Percentiles rank a stretch among this genome's conserved stretches.
Conservation (phyloP, 1,140 invertebrate species). For the Zaprionus ghesquierei region DNA sequence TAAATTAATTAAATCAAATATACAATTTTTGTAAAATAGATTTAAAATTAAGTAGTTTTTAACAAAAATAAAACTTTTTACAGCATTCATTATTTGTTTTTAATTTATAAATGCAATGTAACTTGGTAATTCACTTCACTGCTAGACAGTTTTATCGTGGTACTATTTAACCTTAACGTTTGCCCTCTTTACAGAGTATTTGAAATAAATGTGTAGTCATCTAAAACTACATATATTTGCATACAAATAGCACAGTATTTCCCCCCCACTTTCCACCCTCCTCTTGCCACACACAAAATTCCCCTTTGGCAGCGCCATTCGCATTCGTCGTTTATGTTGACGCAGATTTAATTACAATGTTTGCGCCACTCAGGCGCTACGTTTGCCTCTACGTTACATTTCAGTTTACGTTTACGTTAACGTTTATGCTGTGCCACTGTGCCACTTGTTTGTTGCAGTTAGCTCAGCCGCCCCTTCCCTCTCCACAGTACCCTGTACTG, state of each 20-base stretch:
- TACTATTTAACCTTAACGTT: background rate
- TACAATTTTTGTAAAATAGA: too few species aligned
- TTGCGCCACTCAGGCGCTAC: slow-evolving; percentile 50
- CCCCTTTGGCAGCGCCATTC: slow-evolving; percentile 15
- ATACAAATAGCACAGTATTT: background rate
- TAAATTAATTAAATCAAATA: too few species aligned
- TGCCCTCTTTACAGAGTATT: background rate
- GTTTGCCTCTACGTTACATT: slow-evolving; percentile 30
- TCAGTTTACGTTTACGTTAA: slow-evolving; percentile 38
- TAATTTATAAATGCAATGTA: too few species aligned
- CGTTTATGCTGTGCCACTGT: slow-evolving; percentile 31
- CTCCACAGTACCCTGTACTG: background rate
- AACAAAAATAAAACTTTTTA: too few species aligned
- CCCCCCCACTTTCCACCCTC: background rate
- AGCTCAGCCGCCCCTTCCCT: background rate
- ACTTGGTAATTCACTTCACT: too few species aligned
- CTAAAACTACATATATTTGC: background rate
- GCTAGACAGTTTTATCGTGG: too few species aligned
- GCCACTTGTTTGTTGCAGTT: slow-evolving; percentile 67
- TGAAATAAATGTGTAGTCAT: background rate
- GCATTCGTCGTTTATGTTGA: slow-evolving; percentile 61
- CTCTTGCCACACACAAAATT: background rate
- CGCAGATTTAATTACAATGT: slow-evolving; percentile 78
- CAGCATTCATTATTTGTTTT: too few species aligned
- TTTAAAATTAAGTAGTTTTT: too few species aligned